Evolutionary conservation across 2,888 invertebrate species (phyloP).

Genomic region (Halocaridina rubra): DNA sequence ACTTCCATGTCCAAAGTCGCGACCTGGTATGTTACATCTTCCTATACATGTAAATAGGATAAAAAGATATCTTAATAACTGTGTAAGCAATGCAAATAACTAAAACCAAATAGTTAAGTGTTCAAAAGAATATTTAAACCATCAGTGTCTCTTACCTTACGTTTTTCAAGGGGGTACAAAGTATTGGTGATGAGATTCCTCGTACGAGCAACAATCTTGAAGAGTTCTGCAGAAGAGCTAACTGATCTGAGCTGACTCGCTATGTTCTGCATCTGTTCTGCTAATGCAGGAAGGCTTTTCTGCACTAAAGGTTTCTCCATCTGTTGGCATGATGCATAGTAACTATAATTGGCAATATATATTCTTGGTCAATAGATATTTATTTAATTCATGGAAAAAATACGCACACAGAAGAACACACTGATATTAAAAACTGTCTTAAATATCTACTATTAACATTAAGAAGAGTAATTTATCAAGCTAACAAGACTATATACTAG

Average conservation of each 20-base stretch:
- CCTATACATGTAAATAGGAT: conserved; percentile 70
- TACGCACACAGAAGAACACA: too few species aligned
- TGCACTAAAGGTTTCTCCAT: conserved; percentile 75
- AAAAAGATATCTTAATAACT: too few species aligned
- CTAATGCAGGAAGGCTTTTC: conserved; percentile 76
- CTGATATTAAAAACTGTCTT: too few species aligned
- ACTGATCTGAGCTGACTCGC: conserved; percentile 78
- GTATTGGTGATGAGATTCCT: conserved; percentile 76
- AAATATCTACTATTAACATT: too few species aligned
- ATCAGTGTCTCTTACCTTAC: conserved; percentile 64
- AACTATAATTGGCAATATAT: too few species aligned
- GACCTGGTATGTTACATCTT: conserved; percentile 80
- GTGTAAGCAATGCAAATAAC: too few species aligned
- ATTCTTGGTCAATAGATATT: too few species aligned
- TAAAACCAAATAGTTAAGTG: background rate
- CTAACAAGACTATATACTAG: too few species aligned
- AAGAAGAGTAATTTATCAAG: too few species aligned
- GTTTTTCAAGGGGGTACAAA: conserved; percentile 76
- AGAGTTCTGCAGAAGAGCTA: conserved; percentile 78
- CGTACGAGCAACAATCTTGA: conserved; percentile 77
- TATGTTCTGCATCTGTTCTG: conserved; percentile 77
- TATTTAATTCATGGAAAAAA: too few species aligned
- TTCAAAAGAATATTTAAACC: background rate
- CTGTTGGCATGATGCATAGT: too few species aligned
- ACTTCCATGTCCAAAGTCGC: conserved; percentile 81